Evolutionary conservation across 2,113 vertebrate genomes (phyloP), one percentile per base, ranked within the genome.

Genomic region (Peromyscus polionotus): DNA sequence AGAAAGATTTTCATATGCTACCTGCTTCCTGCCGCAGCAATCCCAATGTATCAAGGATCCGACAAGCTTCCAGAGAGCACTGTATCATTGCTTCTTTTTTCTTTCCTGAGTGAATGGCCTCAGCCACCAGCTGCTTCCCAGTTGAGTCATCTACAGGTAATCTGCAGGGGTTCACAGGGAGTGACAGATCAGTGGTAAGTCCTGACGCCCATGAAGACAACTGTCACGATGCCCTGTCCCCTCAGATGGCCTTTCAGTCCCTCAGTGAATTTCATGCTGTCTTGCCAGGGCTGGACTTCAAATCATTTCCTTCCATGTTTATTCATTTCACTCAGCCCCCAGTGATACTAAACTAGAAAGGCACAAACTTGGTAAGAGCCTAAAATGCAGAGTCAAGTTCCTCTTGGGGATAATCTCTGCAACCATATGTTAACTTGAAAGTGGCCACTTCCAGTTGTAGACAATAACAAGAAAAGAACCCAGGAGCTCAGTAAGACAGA

Each of bases 11-110:
- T 7, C 90, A 61, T 10, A 68, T 70, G 94, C 98, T 63, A 99
- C 99, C 99, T 96, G 99, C 99, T 98, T 99, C 99, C 97, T 99
- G 99, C n/a, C 99, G 99, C 87, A 99, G 98, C 48, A 99, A 98
- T 72, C 99, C 99, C 91, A 99, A 98, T 91, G 99, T 99, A 93
- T 99, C 99, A 0, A 99, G 99, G 93, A 99, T 99, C 12, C 99
- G 99, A 97, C 99, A 99, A 3, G 99, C 99, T 98, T 99, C 99
- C 98, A 99, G 93, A 0, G 99, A 99, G 36, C 99, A 99, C 97
- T 99, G 99, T 42, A 99, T 93, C 95, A 99, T 99, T 0, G 99
- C 99, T 88, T 99, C 99, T 94, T 99, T 99, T 98, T 99, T 99
- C 98, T 99, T 99, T 70, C 99, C 99, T 1, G 99, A 98, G 97